phyloP scores from a whole-genome alignment of 2,113 vertebrate species.

The Calidris pygmaea region DNA sequence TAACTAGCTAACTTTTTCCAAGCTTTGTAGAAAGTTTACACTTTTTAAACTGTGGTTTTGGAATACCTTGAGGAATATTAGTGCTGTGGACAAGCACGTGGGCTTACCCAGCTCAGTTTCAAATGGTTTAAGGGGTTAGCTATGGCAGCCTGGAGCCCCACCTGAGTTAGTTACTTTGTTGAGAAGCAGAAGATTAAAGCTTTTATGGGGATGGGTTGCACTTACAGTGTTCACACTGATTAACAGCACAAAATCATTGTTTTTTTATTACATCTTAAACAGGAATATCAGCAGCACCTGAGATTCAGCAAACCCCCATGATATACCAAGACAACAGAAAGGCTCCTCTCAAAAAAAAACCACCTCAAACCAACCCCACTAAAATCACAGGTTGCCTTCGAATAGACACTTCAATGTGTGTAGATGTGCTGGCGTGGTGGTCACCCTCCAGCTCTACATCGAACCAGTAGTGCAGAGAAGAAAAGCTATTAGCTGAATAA shows the following conservation, averaged over 20 bases:
- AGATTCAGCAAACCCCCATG: neutral
- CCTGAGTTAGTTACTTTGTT: neutral
- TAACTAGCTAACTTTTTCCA: neutral
- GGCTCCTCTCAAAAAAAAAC: neutral
- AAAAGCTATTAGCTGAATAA: neutral
- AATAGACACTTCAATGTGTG: neutral
- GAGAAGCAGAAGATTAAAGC: neutral
- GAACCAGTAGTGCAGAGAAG: neutral
- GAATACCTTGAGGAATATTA: neutral
- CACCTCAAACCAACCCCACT: no score
- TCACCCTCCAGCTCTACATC: neutral
- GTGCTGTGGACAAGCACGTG: rapidly evolving
- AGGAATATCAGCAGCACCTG: neutral
- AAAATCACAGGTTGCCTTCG: neutral
- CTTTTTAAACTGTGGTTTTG: neutral
- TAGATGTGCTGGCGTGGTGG: neutral
- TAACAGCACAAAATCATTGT: neutral
- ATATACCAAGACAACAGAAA: neutral
- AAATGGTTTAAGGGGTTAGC: neutral
- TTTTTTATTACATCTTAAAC: neutral
- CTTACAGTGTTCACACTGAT: neutral
- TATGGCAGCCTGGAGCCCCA: neutral
- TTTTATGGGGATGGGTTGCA: neutral
- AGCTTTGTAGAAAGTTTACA: neutral
- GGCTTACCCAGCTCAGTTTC: neutral